These are phyloP conservation scores for Acrocephalus scirpaceus DNA, from an alignment of 2,797 vertebrate species.

Conservation along the genomic window DNA sequence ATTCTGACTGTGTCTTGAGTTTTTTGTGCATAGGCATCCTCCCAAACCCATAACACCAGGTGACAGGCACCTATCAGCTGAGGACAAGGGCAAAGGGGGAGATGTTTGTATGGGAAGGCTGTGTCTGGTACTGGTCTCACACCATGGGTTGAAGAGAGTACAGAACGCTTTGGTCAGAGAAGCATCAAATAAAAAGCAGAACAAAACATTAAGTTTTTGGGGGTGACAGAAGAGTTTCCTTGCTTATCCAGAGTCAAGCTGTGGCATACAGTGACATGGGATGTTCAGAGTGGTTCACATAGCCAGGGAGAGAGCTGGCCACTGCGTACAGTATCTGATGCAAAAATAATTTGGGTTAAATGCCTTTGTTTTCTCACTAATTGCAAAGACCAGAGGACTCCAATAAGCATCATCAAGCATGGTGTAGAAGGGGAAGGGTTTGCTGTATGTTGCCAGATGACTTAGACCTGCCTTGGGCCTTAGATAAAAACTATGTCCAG, in stretches of 20 bases:
- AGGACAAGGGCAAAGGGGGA: not conserved
- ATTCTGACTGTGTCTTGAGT: too few relatives aligned
- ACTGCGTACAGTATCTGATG: not conserved
- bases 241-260: not conserved
- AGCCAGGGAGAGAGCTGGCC: not conserved
- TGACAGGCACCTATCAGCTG: accelerated
- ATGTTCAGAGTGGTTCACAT: not conserved
- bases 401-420: not conserved
- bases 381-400: not conserved
- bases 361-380: not conserved
- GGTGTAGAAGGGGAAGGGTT: not conserved
- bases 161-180: not conserved
- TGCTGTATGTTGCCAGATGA: not conserved
- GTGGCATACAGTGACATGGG: not conserved
- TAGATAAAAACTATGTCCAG: not conserved
- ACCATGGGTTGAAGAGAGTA: accelerated
- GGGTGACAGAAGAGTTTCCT: not conserved
- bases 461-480: not conserved
- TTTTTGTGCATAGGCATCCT: too few relatives aligned
- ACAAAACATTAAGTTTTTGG: not conserved
- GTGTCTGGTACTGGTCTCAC: not conserved
- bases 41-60: not conserved
- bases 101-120: not conserved
- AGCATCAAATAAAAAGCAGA: not conserved
- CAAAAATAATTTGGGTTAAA: not conserved